These are phyloP conservation scores for Andrena fulva DNA, from an alignment of 2,888 invertebrate genomes.

Conservation along the genomic window DNA sequence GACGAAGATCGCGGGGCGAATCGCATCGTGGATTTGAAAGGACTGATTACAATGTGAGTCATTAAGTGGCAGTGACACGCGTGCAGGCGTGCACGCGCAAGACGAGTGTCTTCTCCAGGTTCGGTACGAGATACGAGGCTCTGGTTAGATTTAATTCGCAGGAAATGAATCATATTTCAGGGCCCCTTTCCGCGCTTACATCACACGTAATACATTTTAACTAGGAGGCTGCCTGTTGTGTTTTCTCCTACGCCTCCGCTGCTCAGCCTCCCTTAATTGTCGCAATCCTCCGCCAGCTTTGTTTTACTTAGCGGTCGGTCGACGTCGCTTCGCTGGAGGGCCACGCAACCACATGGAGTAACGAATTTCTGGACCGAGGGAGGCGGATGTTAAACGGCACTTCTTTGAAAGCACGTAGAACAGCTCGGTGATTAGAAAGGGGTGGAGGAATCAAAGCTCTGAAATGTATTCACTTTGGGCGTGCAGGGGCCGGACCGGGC, in stretches of 20 bases:
- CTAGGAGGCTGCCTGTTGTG: neutral
- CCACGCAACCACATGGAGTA: conserved; percentile 10
- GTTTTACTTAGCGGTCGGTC: neutral
- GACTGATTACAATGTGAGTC: conserved; percentile 32
- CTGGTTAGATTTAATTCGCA: conserved; percentile 53
- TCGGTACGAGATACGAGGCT: conserved; percentile 6
- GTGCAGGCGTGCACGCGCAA: neutral
- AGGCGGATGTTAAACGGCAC: too few species aligned
- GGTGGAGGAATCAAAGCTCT: too few species aligned
- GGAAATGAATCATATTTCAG: conserved; percentile 55
- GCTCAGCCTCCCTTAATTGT: conserved; percentile 20
- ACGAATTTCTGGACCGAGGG: conserved; percentile 15
- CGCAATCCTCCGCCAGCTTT: conserved; percentile 10
- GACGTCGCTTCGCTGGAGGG: neutral
- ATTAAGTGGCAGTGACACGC: conserved; percentile 14
- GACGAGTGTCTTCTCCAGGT: neutral
- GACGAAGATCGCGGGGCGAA: too few species aligned
- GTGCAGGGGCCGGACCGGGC: too few species aligned
- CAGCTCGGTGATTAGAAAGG: too few species aligned
- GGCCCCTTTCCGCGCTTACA: conserved; percentile 33
- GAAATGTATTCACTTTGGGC: too few species aligned
- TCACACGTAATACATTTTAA: conserved; percentile 24
- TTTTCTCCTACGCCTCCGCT: neutral
- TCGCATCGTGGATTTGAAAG: neutral
- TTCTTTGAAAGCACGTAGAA: too few species aligned